Evolutionary conservation across 2,113 vertebrate genomes (phyloP), one percentile per base, ranked within the genome.

Genomic region (Verasper variegatus): DNA sequence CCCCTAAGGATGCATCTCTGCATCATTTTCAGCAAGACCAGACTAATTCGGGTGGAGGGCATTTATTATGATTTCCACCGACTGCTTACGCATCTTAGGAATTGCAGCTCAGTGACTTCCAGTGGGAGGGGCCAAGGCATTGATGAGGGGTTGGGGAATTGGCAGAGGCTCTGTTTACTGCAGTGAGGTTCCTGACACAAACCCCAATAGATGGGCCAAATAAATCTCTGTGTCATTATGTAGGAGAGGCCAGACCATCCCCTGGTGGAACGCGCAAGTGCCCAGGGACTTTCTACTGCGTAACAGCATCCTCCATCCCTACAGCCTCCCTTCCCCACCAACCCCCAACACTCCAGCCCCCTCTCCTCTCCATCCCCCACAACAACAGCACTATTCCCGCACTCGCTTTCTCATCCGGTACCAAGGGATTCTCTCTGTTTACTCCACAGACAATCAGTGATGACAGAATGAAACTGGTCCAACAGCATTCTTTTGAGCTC

Each of bases 171-270:
- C 74, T 86, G 84, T 89, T 92, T 91, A 81, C 86, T 82, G 68
- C 87, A 84, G 21, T 26, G 42, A 89, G 65, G 78, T 84, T 86
- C 76, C 82, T 90, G 76, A 89, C 80, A 87, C 73, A 81, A 90
- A 64, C 55, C 84, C 68, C 80, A 64, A 52, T 79, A 81, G 88
- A 86, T 40, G 57, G 49, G 59, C 73, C 71, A 82, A 86, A 91
- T 84, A 88, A 85, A 90, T 86, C 86, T 81, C 60, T 68, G 82
- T 82, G 80, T 85, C 78, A 88, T 92, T 90, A 88, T 82, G 78
- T 75, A 76, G 74, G 73, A 84, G 52, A 78, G 71, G 78, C 77
- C 56, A 57, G 75, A 78, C 47, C 40, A 47, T 80, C 82, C 85
- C 77, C 69, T 56, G 51, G 74, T 40, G 74, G 65, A 56, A 62